Percentiles rank a stretch among this genome's conserved stretches.
These are phyloP conservation scores for Trissolcus basalis DNA, from an alignment of 1,140 invertebrate genomes.

Conservation along the genomic window DNA sequence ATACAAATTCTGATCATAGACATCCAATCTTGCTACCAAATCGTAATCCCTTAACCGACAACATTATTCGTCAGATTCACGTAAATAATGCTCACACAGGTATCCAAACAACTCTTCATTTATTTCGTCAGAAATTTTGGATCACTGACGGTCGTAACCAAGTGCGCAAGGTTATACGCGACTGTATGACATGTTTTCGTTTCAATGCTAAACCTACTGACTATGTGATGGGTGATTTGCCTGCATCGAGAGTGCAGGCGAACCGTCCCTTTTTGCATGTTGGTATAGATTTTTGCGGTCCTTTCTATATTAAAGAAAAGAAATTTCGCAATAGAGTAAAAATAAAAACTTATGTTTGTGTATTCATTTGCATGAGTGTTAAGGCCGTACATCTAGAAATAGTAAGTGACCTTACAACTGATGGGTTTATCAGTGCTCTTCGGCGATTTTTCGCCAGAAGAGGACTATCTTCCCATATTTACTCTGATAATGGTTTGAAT, in stretches of 20 bases:
- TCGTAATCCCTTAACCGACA: background rate
- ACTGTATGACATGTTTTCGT: background rate
- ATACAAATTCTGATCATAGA: background rate
- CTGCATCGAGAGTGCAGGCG: background rate
- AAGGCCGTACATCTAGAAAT: slow-evolving; percentile 2
- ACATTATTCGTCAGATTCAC: background rate
- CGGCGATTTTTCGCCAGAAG: slow-evolving; percentile 3
- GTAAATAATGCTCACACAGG: background rate
- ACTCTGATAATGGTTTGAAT: background rate
- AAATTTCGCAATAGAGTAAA: background rate
- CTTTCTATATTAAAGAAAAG: slow-evolving; percentile 10
- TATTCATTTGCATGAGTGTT: background rate
- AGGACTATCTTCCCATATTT: background rate
- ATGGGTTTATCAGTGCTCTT: slow-evolving; percentile 6
- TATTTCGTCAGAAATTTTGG: background rate
- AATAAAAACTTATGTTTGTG: background rate
- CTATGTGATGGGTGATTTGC: slow-evolving; percentile 7
- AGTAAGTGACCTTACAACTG: slow-evolving; percentile 12
- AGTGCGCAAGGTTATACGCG: background rate
- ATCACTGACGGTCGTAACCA: slow-evolving; percentile 3
- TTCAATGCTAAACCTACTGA: background rate
- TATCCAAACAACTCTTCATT: background rate
- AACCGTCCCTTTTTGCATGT: background rate
- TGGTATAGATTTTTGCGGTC: slow-evolving; percentile 3
- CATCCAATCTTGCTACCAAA: background rate